Evolutionary conservation across 2,113 vertebrate genomes (phyloP).

Genomic region (Psittacara wagleri): DNA sequence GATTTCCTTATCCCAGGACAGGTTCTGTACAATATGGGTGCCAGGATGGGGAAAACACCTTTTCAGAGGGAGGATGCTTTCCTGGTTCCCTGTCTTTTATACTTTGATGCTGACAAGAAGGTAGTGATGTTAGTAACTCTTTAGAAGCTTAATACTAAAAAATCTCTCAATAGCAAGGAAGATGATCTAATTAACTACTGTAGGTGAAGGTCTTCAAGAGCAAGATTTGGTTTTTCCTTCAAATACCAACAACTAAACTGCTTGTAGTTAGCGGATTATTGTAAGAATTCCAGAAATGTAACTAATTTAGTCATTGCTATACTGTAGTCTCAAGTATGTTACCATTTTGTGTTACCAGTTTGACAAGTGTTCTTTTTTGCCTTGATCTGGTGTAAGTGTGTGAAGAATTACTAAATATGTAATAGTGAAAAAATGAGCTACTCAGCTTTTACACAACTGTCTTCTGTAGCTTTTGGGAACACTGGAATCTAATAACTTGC

Average conservation of each 20-base stretch:
- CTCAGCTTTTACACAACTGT: neutral
- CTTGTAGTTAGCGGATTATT: neutral
- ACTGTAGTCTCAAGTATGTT: neutral
- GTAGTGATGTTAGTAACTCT: neutral
- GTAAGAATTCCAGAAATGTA: neutral
- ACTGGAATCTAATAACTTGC: neutral
- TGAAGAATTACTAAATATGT: neutral
- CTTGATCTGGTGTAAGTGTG: neutral
- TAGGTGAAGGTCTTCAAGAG: neutral
- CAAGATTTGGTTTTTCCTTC: neutral
- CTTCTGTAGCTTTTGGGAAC: neutral
- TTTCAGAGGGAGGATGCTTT: neutral
- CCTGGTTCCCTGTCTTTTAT: neutral
- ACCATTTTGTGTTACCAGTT: neutral
- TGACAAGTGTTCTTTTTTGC: neutral
- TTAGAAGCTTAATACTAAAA: neutral
- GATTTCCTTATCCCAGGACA: neutral
- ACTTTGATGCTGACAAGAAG: neutral
- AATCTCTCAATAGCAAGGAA: neutral
- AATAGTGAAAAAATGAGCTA: neutral
- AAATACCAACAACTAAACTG: neutral
- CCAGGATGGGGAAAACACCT: neutral
- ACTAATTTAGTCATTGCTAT: neutral
- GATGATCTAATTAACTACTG: neutral
- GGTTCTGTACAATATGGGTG: neutral